phyloP scores from a whole-genome alignment of 1,140 invertebrate genomes.

The Mesaphorura yosii region DNA sequence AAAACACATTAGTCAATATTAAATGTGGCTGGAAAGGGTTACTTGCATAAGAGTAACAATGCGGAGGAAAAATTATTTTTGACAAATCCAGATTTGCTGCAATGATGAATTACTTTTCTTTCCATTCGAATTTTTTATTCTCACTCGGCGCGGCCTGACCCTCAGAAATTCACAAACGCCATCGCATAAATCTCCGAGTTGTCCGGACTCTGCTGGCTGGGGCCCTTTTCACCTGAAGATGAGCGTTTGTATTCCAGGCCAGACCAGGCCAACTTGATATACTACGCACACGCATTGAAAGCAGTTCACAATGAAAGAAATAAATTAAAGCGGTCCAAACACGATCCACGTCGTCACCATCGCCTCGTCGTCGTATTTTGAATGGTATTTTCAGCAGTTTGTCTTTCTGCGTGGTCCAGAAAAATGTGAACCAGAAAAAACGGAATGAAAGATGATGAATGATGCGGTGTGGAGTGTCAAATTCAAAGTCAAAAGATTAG shows the following conservation, averaged over 20 bases:
- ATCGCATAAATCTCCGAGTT: neutral
- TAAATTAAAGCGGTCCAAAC: neutral
- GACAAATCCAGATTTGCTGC: slow-evolving; percentile 22
- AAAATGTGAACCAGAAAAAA: too few species aligned
- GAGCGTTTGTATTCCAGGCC: neutral
- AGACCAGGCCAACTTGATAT: too few species aligned
- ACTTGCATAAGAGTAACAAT: neutral
- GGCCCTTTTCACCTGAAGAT: neutral
- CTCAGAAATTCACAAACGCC: neutral
- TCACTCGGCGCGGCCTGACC: neutral
- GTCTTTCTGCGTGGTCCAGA: too few species aligned
- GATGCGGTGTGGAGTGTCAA: too few species aligned
- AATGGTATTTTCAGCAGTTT: too few species aligned
- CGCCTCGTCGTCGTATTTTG: neutral
- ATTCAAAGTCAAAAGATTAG: too few species aligned
- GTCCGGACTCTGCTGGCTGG: neutral
- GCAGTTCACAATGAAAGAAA: neutral
- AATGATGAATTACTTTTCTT: slow-evolving; percentile 16
- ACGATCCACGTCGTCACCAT: neutral
- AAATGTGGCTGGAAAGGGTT: neutral
- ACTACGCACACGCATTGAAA: neutral
- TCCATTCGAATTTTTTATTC: neutral
- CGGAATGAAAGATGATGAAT: too few species aligned
- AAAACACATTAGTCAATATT: neutral
- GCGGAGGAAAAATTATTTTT: slow-evolving; percentile 6